Conservation (phyloP, 2,113 vertebrate species). For the Myotis yumanensis region DNA sequence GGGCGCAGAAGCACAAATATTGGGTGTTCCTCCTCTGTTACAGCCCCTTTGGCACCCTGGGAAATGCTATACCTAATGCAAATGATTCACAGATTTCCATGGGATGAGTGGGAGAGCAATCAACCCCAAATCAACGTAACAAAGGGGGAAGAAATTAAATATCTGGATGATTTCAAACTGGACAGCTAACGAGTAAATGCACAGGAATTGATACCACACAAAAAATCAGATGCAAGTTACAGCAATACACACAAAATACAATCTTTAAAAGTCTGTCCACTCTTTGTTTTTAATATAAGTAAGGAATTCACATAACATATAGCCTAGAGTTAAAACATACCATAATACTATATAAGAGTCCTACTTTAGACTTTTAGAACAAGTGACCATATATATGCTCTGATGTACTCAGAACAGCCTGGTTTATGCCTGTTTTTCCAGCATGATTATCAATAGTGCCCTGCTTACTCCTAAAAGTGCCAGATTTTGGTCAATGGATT, state of each 20-base stretch:
- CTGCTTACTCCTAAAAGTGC: neutral
- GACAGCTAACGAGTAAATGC: neutral
- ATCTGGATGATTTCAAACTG: neutral
- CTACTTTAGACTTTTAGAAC: neutral
- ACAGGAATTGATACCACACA: neutral
- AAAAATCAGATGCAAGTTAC: neutral
- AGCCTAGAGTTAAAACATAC: neutral
- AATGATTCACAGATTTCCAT: neutral
- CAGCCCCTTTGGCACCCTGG: neutral
- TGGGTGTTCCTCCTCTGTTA: neutral
- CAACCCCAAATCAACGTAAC: neutral
- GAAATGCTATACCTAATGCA: neutral
- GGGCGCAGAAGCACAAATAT: neutral
- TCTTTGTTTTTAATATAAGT: neutral
- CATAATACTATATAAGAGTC: neutral
- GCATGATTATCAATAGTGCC: neutral
- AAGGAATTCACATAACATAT: neutral
- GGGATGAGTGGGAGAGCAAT: neutral
- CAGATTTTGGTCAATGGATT: neutral
- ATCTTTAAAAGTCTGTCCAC: neutral
- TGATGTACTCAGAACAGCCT: neutral
- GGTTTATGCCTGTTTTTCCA: neutral
- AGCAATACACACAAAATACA: neutral
- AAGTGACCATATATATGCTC: neutral
- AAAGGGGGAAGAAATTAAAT: neutral